phyloP scores from a whole-genome alignment of 2,888 invertebrate species.

The Fragum whitleyi region DNA sequence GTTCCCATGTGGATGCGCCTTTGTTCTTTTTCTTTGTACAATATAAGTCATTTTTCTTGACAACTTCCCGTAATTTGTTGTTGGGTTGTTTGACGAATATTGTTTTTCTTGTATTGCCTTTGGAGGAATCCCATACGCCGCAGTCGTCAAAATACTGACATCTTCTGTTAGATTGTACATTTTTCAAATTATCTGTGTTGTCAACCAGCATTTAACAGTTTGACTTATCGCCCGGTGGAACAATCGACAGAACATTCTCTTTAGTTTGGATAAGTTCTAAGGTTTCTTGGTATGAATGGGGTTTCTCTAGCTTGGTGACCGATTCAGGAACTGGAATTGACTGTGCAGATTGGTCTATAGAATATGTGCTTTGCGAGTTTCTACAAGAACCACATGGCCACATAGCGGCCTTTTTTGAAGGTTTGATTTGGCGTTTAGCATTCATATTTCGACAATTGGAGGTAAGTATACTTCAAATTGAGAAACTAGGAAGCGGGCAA shows the following conservation, averaged over 20 bases:
- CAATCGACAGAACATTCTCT: neutral
- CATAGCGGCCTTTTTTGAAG: too few relatives aligned
- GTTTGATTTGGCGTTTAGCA: too few relatives aligned
- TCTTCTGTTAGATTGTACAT: slow-evolving; percentile 31
- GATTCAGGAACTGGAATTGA: neutral
- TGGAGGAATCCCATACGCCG: too few relatives aligned
- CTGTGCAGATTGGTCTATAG: too few relatives aligned
- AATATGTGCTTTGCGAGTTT: neutral
- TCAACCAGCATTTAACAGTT: slow-evolving; percentile 36
- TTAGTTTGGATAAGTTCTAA: neutral
- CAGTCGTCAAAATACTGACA: slow-evolving; percentile 44
- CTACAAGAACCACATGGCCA: too few relatives aligned
- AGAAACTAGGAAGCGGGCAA: too few relatives aligned
- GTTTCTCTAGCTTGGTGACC: neutral
- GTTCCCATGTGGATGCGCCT: neutral
- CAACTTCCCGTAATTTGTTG: too few relatives aligned
- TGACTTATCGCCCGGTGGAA: slow-evolving; percentile 34
- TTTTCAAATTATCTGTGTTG: too few relatives aligned
- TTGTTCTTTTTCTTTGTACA: neutral
- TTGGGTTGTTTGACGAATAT: too few relatives aligned
- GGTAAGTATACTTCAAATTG: too few relatives aligned
- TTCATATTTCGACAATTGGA: too few relatives aligned
- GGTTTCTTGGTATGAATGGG: neutral
- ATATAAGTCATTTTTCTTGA: neutral
- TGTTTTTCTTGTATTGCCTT: neutral